Evolutionary conservation across 2,113 vertebrate species (phyloP).

Genomic region (Cyrtonyx montezumae): DNA sequence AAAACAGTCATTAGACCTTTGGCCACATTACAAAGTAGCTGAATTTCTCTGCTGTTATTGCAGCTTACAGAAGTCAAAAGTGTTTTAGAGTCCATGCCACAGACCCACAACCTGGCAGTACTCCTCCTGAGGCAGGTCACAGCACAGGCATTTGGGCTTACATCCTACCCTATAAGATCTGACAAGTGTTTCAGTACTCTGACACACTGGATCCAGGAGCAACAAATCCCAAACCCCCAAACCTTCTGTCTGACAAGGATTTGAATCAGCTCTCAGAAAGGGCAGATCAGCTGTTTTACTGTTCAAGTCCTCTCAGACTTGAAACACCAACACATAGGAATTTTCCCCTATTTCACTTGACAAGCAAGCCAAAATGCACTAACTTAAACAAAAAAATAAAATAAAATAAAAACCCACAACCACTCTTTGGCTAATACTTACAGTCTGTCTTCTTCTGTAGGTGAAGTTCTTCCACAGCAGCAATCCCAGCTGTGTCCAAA

Average conservation of each 20-base stretch:
- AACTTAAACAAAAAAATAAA: background rate
- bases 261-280: background rate
- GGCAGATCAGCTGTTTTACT: background rate
- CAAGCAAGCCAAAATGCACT: background rate
- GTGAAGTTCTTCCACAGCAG: conserved; percentile 98
- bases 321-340: background rate
- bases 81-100: background rate
- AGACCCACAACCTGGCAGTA: background rate
- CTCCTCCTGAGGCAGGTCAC: background rate
- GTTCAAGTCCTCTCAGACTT: background rate
- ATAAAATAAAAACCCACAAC: no score
- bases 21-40: background rate
- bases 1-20: background rate
- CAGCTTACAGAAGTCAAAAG: background rate
- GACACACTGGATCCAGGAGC: background rate
- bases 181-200: background rate
- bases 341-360: background rate
- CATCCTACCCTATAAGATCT: background rate
- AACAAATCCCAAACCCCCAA: background rate
- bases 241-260: background rate
- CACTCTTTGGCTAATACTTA: conserved; percentile 73
- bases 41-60: background rate
- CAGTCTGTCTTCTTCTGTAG: conserved; percentile 91
- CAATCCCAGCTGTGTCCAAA: conserved; percentile 89
- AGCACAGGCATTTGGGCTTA: background rate